Base-by-base conservation (phyloP, 2,113 vertebrate genomes). In the Stigmatopora nigra region DNA sequence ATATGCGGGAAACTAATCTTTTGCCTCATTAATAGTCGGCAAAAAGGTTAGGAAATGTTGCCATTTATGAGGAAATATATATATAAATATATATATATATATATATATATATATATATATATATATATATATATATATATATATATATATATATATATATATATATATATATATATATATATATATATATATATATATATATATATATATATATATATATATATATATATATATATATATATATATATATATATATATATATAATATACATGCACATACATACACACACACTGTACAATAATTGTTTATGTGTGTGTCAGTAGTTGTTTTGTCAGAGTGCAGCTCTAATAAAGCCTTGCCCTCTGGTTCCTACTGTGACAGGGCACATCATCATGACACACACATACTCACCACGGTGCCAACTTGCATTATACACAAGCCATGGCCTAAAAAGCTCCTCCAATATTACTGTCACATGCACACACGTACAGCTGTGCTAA, bases 341-440 rank as follows among this genome's bases (percentile, higher is more conserved):
- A 70, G 72, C 78, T 77, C 75, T 71, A 73, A 84, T 80, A 81
- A 80, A 80, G 71, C 59, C 57, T 48, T 86, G 77, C 85, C 85
- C 87, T 77, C 76, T 85, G 84, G 85, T 94, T 94, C 89, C 85
- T 82, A 70, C 88, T 71, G 80, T 92, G 94, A 94, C 93, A 93
- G 88, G 87, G 90, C 88, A 90, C 91, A 91, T 93, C 91, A 91
- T 92, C 92, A 81, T 77, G 83, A 87, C 80, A 73, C 65, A 58
- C 25, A 64, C 44, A 48, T 47, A 65, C 71, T 65, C 15, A 70
- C 68, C 66, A 72, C 67, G 64, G 81, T 78, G 84, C 83, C 84
- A 86, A 71, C 71, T 71, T 83, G 80, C 64, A 87, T 88, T 82
- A 87, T 63, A 64, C 57, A 74, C 80, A 82, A 81, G 22, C 68